Base-by-base conservation (phyloP, 2,797 vertebrate species). In the Crotalus adamanteus region DNA sequence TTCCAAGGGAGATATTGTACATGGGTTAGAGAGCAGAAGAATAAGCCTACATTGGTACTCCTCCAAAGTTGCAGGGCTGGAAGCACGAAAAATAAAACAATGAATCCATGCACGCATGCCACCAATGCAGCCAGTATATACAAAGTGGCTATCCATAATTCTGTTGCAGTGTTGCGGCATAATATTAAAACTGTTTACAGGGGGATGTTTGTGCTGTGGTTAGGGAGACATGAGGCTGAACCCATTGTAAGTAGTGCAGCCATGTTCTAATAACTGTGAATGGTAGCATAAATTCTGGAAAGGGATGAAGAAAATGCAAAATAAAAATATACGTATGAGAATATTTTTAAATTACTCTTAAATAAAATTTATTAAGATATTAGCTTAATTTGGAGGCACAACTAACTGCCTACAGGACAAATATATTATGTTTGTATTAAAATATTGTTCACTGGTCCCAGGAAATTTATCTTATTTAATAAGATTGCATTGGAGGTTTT, bases 381-480 rank as follows among this genome's bases (percentile, higher is more conserved):
- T 92, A 93, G 13, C 56, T 93, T 86, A 87, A 88, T 87, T 94
- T 90, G 86, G 92, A 94, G 60, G 87, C 94, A 91, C 88, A 61
- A 90, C 94, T 92, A 90, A 91, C 92, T 7, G 96, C 92, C 11
- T 91, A 93, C 90, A 69, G n/a, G 56, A 95, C 63, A 91, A 53
- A 85, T 93, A 92, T 88, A 87, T 94, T 93, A 93, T 28, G 95
- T 91, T 95, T 94, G 91, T 96, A 96, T 95, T 96, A 94, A 69
- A 93, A 93, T 92, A 6, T 63, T 95, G 86, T 96, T 95, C 86
- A 94, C 95, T 94, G 94, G 92, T 94, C 94, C 63, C 92, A 95
- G 78, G 96, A 96, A 96, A 83, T 96, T 94, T 96, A 95, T 95
- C 95, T 95, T 95, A 97, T 97, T 97, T 96, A 95, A 96, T 97